Evolutionary conservation across 2,797 vertebrate species (phyloP).

Genomic region (Acridotheres tristis): DNA sequence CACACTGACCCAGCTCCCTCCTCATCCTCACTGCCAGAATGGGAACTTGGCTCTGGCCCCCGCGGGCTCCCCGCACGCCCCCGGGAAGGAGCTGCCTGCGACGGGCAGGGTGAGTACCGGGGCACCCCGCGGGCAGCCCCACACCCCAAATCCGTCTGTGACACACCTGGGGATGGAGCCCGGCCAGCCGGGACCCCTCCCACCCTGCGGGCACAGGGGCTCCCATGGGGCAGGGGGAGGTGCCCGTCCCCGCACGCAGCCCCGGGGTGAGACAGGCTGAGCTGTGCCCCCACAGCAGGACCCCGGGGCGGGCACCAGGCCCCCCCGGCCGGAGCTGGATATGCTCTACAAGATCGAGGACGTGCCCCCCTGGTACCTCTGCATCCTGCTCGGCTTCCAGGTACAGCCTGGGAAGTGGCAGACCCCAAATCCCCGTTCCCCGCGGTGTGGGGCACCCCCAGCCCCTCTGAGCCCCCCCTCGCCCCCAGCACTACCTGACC

Average conservation of each 20-base stretch:
- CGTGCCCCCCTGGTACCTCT: slow-evolving; percentile 94
- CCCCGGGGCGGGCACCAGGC: not conserved
- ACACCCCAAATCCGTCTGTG: fast-evolving
- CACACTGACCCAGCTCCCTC: not conserved
- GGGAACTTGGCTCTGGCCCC: not conserved
- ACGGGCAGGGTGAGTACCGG: not conserved
- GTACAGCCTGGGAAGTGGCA: slow-evolving; percentile 61
- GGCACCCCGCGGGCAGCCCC: not conserved
- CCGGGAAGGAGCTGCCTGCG: not conserved
- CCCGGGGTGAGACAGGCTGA: not conserved
- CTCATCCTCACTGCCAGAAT: not conserved
- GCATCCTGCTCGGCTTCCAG: slow-evolving; percentile 92
- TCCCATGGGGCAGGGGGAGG: not conserved
- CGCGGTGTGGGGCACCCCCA: fast-evolving
- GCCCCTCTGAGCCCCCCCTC: not conserved
- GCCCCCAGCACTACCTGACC: slow-evolving; percentile 90
- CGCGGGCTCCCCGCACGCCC: fast-evolving
- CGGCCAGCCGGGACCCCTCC: not conserved
- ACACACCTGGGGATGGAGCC: fast-evolving
- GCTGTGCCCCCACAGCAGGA: slow-evolving; percentile 6
- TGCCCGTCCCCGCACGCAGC: not conserved
- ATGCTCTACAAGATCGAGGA: slow-evolving; percentile 96
- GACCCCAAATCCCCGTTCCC: not conserved
- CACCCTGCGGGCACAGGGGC: not conserved
- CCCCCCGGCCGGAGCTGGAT: slow-evolving; percentile 69